Evolutionary conservation across 2,888 invertebrate genomes (phyloP).

Genomic region (Ferdinandea cuprea): DNA sequence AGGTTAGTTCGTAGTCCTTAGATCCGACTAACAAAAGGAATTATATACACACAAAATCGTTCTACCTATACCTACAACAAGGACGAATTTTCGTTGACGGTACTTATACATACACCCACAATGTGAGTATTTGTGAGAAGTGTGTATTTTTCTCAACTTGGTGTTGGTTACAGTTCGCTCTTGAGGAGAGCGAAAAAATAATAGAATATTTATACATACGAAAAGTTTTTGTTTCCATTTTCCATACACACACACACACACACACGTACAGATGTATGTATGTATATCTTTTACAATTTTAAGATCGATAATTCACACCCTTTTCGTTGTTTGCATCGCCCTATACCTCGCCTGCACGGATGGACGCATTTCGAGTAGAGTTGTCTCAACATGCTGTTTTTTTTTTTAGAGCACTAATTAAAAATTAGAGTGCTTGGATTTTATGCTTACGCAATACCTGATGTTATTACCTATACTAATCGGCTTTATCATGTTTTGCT

Average conservation of each 20-base stretch:
- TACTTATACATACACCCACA: background rate
- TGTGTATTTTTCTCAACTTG: background rate
- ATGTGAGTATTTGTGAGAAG: conserved; percentile 4
- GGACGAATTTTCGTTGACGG: conserved; percentile 24
- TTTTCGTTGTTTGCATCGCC: conserved; percentile 18
- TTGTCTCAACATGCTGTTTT: background rate
- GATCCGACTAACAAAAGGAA: conserved; percentile 35
- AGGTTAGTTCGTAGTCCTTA: conserved; percentile 23
- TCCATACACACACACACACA: no score
- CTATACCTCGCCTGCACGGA: background rate
- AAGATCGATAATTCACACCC: conserved; percentile 55
- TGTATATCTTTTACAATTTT: background rate
- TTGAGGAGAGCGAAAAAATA: conserved; percentile 2
- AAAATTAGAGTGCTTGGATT: background rate
- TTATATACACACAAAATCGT: background rate
- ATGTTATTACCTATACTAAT: conserved; percentile 12
- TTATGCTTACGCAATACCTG: conserved; percentile 23
- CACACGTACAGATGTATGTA: no score
- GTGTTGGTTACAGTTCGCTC: conserved; percentile 12
- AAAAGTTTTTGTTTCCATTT: conserved; percentile 31
- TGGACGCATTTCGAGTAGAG: conserved; percentile 3
- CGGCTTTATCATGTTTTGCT: background rate
- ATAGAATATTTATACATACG: conserved; percentile 18
- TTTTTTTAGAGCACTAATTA: background rate
- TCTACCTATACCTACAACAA: background rate